phyloP scores from a whole-genome alignment of 2,113 vertebrate genomes.

The Lagopus muta region DNA sequence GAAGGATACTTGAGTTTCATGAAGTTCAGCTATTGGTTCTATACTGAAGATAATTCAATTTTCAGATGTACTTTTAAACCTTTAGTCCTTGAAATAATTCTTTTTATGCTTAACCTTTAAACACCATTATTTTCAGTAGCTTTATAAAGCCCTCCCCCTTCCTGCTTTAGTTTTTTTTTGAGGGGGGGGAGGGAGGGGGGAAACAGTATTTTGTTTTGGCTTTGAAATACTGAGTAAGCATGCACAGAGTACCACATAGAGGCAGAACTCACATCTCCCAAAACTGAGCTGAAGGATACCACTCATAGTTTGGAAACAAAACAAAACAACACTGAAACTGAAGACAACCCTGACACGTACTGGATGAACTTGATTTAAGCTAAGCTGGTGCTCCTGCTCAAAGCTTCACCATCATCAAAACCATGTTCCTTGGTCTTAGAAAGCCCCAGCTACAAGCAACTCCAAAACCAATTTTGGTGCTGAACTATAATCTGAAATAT shows the following conservation, averaged over 20 bases:
- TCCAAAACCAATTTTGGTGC: not conserved
- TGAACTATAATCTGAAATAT: not conserved
- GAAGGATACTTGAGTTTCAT: not conserved
- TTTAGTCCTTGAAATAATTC: not conserved
- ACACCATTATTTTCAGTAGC: not conserved
- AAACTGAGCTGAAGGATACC: not conserved
- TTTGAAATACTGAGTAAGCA: not conserved
- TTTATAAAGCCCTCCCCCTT: not conserved
- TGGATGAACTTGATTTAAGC: not conserved
- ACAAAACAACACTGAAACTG: not conserved
- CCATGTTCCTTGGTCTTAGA: not conserved
- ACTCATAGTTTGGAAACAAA: fast-evolving
- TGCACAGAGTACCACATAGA: not conserved
- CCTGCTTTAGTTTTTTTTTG: not conserved
- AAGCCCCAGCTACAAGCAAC: not conserved
- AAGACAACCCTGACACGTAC: not conserved
- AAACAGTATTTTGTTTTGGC: not conserved
- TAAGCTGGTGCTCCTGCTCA: not conserved
- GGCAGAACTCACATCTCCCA: not conserved
- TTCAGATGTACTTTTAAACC: not conserved
- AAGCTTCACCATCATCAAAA: not conserved
- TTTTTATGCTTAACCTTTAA: not conserved
- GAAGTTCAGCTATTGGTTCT: not conserved
- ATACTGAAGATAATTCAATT: not conserved
- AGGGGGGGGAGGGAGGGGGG: too few relatives aligned